Evolutionary conservation across 2,113 vertebrate genomes (phyloP).

Genomic region (Takifugu flavidus): DNA sequence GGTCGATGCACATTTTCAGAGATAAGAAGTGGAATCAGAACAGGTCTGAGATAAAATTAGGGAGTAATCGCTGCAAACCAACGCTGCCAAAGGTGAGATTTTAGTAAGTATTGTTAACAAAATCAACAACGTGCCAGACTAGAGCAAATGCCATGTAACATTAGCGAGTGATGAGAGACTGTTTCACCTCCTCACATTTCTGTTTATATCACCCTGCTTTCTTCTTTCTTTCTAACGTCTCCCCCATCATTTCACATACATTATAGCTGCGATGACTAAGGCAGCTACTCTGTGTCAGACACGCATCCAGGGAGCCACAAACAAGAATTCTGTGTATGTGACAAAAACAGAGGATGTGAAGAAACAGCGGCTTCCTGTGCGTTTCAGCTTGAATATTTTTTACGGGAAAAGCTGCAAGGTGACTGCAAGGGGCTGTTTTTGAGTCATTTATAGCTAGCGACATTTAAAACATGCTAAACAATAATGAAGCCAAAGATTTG

Average conservation of each 20-base stretch:
- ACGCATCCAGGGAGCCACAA: slow-evolving; percentile 34
- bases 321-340: slow-evolving; percentile 15
- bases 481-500: no score
- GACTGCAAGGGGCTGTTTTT: not conserved
- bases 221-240: not conserved
- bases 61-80: slow-evolving; percentile 1
- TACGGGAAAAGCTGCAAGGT: slow-evolving; percentile 32
- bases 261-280: slow-evolving; percentile 43
- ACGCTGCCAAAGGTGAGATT: not conserved
- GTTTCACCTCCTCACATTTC: slow-evolving; percentile 13
- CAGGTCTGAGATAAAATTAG: slow-evolving; percentile 14
- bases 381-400: slow-evolving; percentile 7
- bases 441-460: slow-evolving; percentile 1
- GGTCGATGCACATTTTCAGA: slow-evolving; percentile 28
- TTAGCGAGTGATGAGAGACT: slow-evolving; percentile 6
- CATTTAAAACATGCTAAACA: not conserved
- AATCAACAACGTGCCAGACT: slow-evolving; percentile 5
- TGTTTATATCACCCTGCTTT: slow-evolving; percentile 24
- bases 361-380: slow-evolving; percentile 43
- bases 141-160: slow-evolving; percentile 4
- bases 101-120: slow-evolving; percentile 6
- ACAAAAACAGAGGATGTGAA: slow-evolving; percentile 46
- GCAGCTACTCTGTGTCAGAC: slow-evolving; percentile 22
- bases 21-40: slow-evolving; percentile 27
- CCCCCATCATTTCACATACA: no score